A percentile compares a stretch with the other conserved stretches of the same genome.
These are phyloP conservation scores for Haliclona indistincta DNA, from an alignment of 37 sponge, comb jelly and placozoan species.

Conservation along the genomic window DNA sequence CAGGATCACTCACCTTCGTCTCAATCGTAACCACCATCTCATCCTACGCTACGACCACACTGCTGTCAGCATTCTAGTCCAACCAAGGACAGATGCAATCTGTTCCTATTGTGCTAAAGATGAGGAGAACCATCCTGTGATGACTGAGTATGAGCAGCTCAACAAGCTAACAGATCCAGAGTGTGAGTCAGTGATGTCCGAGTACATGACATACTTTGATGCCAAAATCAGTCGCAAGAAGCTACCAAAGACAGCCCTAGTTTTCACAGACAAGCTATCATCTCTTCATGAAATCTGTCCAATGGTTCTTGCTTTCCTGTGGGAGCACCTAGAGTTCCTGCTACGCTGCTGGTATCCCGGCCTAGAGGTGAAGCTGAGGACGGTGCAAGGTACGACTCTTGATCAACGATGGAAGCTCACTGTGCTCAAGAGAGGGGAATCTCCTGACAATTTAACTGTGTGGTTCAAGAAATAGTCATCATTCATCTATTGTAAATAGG, in stretches of 20 bases:
- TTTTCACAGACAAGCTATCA: neutral
- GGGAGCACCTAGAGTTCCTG: constrained; percentile 33
- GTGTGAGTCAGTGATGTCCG: neutral
- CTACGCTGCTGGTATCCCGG: constrained; percentile 64
- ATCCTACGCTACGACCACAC: constrained; percentile 34
- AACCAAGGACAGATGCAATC: constrained; percentile 11
- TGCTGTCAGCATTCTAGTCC: constrained; percentile 32
- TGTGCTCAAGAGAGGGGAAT: constrained; percentile 11
- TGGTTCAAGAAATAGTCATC: constrained; percentile 47
- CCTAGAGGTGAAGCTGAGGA: constrained; percentile 12
- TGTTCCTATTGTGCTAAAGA: constrained; percentile 24
- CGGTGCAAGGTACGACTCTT: neutral
- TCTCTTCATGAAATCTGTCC: constrained; percentile 29
- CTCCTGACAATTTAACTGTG: neutral
- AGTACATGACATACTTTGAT: neutral
- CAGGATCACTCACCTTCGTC: constrained; percentile 38
- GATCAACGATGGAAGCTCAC: constrained; percentile 49
- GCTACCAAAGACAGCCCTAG: neutral
- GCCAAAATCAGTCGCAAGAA: neutral
- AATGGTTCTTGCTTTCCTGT: constrained; percentile 14
- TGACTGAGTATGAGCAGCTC: no score
- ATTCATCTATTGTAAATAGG: no score
- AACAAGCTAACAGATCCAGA: neutral
- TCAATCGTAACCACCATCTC: constrained; percentile 46
- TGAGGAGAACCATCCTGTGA: neutral